phyloP scores from a whole-genome alignment of 2,888 invertebrate species.

The Bruchidius siliquastri region DNA sequence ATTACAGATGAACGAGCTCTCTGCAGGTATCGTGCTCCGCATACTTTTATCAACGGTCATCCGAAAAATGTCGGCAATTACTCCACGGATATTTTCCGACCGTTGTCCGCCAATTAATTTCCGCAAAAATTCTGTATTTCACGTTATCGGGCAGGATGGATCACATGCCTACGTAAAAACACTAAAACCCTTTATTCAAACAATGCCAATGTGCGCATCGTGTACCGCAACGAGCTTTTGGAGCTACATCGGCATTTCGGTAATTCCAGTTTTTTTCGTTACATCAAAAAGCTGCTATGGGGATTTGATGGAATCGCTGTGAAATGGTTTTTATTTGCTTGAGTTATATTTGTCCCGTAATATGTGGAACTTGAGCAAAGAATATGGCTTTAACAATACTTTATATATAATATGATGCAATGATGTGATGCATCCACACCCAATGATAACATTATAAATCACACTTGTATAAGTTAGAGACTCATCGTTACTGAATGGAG shows the following conservation, averaged over 20 bases:
- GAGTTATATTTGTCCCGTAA: no score
- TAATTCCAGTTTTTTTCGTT: background rate
- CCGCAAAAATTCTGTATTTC: background rate
- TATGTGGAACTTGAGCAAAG: no score
- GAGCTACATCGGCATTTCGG: background rate
- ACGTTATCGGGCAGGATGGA: background rate
- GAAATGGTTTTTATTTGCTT: no score
- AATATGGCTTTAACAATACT: no score
- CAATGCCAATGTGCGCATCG: background rate
- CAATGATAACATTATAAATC: no score
- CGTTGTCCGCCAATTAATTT: background rate
- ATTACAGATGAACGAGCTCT: background rate
- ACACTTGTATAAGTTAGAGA: no score
- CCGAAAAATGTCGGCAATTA: background rate
- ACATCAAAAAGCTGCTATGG: background rate
- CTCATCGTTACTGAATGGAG: no score
- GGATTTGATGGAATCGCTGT: background rate
- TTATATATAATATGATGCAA: no score
- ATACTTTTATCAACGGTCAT: background rate
- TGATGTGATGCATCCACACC: no score
- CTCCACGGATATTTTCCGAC: background rate
- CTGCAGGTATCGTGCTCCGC: background rate
- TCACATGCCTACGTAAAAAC: background rate
- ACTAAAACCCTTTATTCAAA: background rate
- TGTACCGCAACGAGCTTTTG: background rate